Conservation (phyloP, 2,797 vertebrate genomes). For the Myiotriccus ornatus region DNA sequence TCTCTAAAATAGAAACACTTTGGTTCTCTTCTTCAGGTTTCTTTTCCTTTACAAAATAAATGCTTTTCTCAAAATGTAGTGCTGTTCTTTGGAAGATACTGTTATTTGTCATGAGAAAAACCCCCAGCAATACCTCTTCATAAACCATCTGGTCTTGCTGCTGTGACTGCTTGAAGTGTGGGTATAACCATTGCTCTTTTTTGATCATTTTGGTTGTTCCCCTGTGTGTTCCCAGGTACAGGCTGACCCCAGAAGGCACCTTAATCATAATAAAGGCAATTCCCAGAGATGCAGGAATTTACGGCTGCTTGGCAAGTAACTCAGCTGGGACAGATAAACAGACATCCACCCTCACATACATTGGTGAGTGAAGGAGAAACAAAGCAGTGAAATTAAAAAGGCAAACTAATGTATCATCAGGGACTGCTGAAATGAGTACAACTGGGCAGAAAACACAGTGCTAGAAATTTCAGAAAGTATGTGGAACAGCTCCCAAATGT, state of each 20-base stretch:
- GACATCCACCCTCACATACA: constrained; percentile 83
- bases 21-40: not conserved
- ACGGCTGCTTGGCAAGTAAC: constrained; percentile 92
- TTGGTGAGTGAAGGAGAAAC: constrained; percentile 75
- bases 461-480: not conserved
- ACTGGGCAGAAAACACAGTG: not conserved
- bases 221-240: constrained; percentile 76
- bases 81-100: not conserved
- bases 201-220: not conserved
- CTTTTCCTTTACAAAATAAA: not conserved
- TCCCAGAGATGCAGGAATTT: constrained; percentile 87
- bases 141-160: not conserved
- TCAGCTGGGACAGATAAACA: constrained; percentile 86
- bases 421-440: not conserved
- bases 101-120: not conserved
- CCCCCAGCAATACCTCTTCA: accelerated
- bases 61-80: not conserved
- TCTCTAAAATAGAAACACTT: not conserved
- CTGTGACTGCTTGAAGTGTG: not conserved
- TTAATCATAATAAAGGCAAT: constrained; percentile 83
- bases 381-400: not conserved
- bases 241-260: constrained; percentile 85
- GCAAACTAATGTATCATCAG: not conserved
- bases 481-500: not conserved
- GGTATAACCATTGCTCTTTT: not conserved